Conservation (phyloP, 2,113 vertebrate species). For the human region GRCh38 chr4:11481501-11482000, state of each 20-base stretch:
- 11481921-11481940: rapidly evolving
- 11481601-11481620: neutral
- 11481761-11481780: neutral
- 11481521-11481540: rapidly evolving
- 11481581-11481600: neutral
- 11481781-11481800: neutral
- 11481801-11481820: neutral
- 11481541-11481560: neutral
- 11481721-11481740: neutral
- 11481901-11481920: rapidly evolving
- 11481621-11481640: neutral
- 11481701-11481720: neutral
- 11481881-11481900: neutral
- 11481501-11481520: neutral
- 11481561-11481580: neutral
- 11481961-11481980: neutral
- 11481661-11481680: too few relatives aligned
- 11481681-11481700: too few relatives aligned
- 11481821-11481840: rapidly evolving
- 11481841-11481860: too few relatives aligned
- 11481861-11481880: rapidly evolving
- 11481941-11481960: rapidly evolving
- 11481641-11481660: neutral
- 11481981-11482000: neutral
- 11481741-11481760: neutral